These are phyloP conservation scores for Taphrorychus bicolor DNA, from an alignment of 2,888 invertebrate genomes.

Conservation along the genomic window DNA sequence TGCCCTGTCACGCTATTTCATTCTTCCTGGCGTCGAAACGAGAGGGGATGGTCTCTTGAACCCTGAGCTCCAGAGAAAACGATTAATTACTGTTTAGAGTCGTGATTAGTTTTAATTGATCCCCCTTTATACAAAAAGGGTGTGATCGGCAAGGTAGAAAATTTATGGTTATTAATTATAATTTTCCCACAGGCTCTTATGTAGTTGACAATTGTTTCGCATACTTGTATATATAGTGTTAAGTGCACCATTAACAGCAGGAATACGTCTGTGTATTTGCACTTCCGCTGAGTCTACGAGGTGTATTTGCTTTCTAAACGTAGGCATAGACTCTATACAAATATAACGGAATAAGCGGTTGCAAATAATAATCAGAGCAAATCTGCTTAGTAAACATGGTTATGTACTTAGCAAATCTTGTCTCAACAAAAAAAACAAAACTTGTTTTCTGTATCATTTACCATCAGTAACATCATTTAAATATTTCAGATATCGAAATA, in stretches of 20 bases:
- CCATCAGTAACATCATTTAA: constrained; percentile 3
- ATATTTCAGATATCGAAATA: constrained; percentile 71
- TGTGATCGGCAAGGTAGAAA: neutral
- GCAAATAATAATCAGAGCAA: neutral
- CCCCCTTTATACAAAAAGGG: neutral
- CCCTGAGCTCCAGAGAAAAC: constrained; percentile 18
- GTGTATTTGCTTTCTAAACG: neutral
- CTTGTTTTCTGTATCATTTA: neutral
- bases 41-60: constrained; percentile 35
- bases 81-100: constrained; percentile 31
- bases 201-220: neutral
- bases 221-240: too few species aligned
- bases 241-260: neutral
- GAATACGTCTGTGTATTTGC: too few species aligned
- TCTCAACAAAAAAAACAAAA: neutral
- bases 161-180: neutral
- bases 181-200: neutral
- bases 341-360: neutral
- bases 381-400: neutral
- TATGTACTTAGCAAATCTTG: neutral
- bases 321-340: neutral
- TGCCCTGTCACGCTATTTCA: constrained; percentile 39
- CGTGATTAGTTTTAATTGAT: constrained; percentile 15
- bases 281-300: neutral
- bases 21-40: constrained; percentile 30